Percentiles rank a stretch among this genome's conserved stretches.
These are phyloP conservation scores for Exaiptasia diaphana DNA, from an alignment of 64 coral and sea anemone species.

Conservation along the genomic window DNA sequence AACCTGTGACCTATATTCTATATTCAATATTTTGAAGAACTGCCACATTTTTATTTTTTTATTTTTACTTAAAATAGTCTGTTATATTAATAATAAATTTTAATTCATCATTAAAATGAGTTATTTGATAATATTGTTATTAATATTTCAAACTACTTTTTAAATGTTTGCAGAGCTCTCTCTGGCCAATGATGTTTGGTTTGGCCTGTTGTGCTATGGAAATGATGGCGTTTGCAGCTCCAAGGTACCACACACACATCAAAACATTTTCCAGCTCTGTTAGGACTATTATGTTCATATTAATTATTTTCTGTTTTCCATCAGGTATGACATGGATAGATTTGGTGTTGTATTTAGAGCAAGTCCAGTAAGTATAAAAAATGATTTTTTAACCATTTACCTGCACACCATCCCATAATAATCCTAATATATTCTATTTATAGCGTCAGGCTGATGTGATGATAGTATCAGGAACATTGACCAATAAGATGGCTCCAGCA, in stretches of 20 bases:
- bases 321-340: constrained; percentile 93
- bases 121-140: too few species aligned
- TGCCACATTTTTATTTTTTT: too few species aligned
- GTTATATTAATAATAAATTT: too few species aligned
- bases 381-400: too few species aligned
- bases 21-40: too few species aligned
- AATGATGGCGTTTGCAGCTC: constrained; percentile 99
- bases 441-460: constrained; percentile 96
- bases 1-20: too few species aligned
- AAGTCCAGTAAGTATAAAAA: constrained; percentile 66
- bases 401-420: too few species aligned
- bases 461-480: constrained; percentile 96
- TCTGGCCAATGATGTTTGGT: constrained; percentile 99
- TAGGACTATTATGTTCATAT: too few species aligned
- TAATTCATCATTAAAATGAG: too few species aligned
- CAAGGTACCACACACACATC: constrained; percentile 39
- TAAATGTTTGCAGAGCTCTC: constrained; percentile 65
- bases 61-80: too few species aligned
- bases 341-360: constrained; percentile 99
- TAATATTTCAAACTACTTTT: too few species aligned
- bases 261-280: too few species aligned
- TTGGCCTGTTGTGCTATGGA: constrained; percentile 98
- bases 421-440: neutral
- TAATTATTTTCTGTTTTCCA: neutral
- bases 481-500: constrained; percentile 99